Conservation (phyloP, 2,113 vertebrate species). For the Platichthys flesus region DNA sequence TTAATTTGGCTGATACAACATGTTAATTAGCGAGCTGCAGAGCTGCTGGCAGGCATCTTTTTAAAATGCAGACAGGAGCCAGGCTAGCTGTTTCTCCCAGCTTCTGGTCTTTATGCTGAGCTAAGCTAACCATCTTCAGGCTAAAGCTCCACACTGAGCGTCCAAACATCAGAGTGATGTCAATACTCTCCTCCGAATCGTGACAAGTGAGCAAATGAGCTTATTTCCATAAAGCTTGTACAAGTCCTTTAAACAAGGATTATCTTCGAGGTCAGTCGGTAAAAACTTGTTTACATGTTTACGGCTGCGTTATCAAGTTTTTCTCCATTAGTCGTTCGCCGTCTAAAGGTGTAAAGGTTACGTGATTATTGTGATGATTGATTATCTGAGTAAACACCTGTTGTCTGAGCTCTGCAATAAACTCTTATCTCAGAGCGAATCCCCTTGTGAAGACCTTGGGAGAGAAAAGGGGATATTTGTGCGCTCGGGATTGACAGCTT, state of each 20-base stretch:
- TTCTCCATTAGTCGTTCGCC: background rate
- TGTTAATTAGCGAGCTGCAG: conserved; percentile 1
- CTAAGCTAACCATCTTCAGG: background rate
- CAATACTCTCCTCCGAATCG: conserved; percentile 1
- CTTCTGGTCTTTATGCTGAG: conserved; percentile 16
- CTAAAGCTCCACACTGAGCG: background rate
- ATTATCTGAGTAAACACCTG: conserved; percentile 13
- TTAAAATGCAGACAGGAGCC: background rate
- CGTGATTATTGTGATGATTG: conserved; percentile 1
- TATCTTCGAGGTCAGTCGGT: background rate
- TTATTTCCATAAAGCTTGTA: background rate
- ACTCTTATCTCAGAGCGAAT: conserved; percentile 22
- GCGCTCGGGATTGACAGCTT: conserved; percentile 37
- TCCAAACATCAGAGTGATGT: background rate
- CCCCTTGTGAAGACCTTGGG: conserved; percentile 26
- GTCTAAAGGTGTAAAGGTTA: background rate
- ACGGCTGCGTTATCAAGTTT: background rate
- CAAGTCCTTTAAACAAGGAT: background rate
- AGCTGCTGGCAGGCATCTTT: conserved; percentile 9
- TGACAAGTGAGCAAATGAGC: conserved; percentile 1
- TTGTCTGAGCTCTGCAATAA: background rate
- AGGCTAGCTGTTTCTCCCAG: background rate
- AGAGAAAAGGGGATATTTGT: conserved; percentile 17
- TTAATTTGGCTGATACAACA: background rate
- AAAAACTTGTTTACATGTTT: background rate